Evolutionary conservation across 2,888 invertebrate species (phyloP), one percentile per base, ranked within the genome.

Genomic region (Diachrysia chrysitis): DNA sequence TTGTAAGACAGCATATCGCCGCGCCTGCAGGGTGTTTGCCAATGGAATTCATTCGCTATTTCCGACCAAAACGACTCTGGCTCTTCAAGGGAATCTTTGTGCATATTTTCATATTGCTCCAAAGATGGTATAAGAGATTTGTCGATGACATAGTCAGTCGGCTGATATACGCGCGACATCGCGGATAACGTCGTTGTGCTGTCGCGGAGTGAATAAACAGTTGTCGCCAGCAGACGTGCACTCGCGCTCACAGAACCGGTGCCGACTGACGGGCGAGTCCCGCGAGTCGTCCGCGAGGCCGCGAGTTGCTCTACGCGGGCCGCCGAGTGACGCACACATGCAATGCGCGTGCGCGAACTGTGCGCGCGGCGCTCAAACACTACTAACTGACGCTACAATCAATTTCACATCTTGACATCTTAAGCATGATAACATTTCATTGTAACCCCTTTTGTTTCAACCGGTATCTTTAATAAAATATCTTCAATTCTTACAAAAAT

Each of bases 1-100:
- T 99, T 99, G 92, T 98, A 99, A 16, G 97, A 97, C 84, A 98
- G 96, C 88, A 99, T 98, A 81, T 97, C 97, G 66, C 97, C 97
- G 67, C 96, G 95, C 76, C 97, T 96, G 59, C 97, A 96, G 58
- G 97, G 96, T 25, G 97, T 97, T 89, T 98, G 98, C 98, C 99
- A 99, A 91, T 98, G 97, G 88, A 99, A 99, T 89, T 99, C 97
- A 82, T 97, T 97, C n/a, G 98, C 98, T 79, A 99, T 97, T 83
- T 98, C 97, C 29, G 97, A 97, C 99, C 99, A 99, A 93, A 99
- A 99, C 66, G 96, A 96, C 80, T 97, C 97, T 0, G 99, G 99
- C 86, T 98, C 96, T 62, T 98, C 97, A 73, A 99, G 95, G 0
- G 99, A 99, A 86, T 97, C 96, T 85, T 97, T 96, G 92, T 99